Conservation (phyloP, 2,113 vertebrate genomes). For the Marmota monax region DNA sequence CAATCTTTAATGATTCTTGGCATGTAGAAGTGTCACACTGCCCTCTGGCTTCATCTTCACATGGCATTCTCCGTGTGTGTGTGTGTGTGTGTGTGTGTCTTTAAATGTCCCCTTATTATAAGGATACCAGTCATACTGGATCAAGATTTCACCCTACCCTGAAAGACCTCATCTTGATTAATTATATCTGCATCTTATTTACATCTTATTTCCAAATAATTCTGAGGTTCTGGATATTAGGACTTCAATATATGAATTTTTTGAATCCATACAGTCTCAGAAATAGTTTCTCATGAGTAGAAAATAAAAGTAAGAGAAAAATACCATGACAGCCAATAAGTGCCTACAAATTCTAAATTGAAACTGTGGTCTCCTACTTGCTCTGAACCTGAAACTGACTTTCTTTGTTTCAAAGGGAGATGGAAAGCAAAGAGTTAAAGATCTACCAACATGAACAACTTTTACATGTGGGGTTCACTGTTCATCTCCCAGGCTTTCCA, state of each 20-base stretch:
- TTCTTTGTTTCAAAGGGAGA: not conserved
- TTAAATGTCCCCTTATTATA: not conserved
- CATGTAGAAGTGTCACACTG: not conserved
- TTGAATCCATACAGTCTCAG: not conserved
- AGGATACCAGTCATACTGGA: not conserved
- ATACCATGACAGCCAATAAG: not conserved
- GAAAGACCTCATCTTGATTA: not conserved
- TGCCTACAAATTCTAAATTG: not conserved
- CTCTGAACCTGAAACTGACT: not conserved
- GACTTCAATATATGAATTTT: not conserved
- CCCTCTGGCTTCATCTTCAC: not conserved
- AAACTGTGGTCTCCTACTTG: not conserved
- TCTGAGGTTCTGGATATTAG: not conserved
- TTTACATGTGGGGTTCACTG: not conserved
- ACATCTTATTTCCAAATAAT: conserved; percentile 34
- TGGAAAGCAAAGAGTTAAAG: not conserved
- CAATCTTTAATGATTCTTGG: not conserved
- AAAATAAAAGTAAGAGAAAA: conserved; percentile 37
- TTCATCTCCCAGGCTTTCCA: not conserved
- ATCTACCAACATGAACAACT: not conserved
- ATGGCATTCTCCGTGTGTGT: not conserved
- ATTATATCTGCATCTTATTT: not conserved
- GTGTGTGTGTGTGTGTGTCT: not conserved
- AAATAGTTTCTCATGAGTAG: conserved; percentile 21
- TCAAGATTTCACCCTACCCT: not conserved